Evolutionary conservation across 1,140 invertebrate genomes (phyloP).

Genomic region (Philaenus spumarius): DNA sequence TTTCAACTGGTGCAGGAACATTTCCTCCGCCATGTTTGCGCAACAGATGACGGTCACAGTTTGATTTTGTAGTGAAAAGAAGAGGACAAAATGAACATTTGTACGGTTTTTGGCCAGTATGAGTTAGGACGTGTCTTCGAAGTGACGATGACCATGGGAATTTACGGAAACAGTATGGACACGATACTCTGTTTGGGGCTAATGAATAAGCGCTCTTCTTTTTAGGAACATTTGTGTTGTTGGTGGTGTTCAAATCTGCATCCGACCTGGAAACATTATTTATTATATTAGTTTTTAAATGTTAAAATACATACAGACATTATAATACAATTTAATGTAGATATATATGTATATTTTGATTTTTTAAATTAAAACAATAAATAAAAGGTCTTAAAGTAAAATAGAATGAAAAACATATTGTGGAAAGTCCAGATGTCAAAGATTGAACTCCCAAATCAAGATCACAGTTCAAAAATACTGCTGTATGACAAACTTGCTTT

Average conservation of each 20-base stretch:
- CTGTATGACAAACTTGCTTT: no score
- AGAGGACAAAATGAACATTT: constrained; percentile 87
- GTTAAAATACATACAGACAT: no score
- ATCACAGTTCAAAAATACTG: no score
- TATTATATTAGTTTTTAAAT: no score
- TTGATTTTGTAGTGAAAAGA: constrained; percentile 94
- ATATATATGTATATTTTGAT: constrained; percentile 1
- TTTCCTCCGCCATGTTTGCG: constrained; percentile 32
- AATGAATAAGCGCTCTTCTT: constrained; percentile 94
- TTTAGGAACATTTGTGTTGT: constrained; percentile 46
- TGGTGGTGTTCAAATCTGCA: constrained; percentile 43
- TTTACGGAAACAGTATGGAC: constrained; percentile 84
- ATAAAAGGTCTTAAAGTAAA: no score
- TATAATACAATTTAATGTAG: no score
- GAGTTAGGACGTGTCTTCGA: constrained; percentile 83
- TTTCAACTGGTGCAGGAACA: neutral
- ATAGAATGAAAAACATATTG: no score
- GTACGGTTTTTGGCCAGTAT: constrained; percentile 94
- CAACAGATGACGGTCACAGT: constrained; percentile 88
- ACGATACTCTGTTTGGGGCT: constrained; percentile 86
- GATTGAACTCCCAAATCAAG: no score
- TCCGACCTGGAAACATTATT: constrained; percentile 44
- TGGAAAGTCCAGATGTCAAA: no score
- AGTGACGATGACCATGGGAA: constrained; percentile 96
- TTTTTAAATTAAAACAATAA: neutral